These are phyloP conservation scores for Gerris lacustris DNA, from an alignment of 2,888 invertebrate species.

Conservation along the genomic window DNA sequence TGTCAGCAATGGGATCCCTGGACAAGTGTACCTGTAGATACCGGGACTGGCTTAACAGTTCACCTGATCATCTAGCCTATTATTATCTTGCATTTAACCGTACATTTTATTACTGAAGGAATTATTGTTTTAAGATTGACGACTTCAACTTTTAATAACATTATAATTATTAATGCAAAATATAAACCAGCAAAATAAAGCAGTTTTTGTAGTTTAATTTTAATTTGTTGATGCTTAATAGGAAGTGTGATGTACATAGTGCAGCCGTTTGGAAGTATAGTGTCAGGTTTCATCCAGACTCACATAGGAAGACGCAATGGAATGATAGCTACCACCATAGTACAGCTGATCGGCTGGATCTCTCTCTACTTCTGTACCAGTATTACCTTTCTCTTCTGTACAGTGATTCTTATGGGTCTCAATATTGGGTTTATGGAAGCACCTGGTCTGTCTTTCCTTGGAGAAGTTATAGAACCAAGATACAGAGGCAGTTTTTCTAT, in stretches of 20 bases:
- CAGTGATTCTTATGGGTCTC: constrained; percentile 57
- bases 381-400: constrained; percentile 52
- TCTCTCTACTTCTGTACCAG: constrained; percentile 52
- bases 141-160: too few relatives aligned
- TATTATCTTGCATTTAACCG: too few relatives aligned
- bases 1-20: too few relatives aligned
- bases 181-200: too few relatives aligned
- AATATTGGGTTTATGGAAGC: constrained; percentile 60
- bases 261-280: constrained; percentile 62
- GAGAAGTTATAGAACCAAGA: constrained; percentile 51
- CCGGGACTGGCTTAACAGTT: too few relatives aligned
- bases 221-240: constrained; percentile 31
- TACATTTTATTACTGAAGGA: too few relatives aligned
- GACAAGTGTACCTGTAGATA: too few relatives aligned
- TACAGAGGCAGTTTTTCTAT: constrained; percentile 40
- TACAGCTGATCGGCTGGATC: constrained; percentile 62
- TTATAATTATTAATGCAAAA: too few relatives aligned
- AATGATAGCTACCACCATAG: constrained; percentile 62
- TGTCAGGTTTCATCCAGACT: constrained; percentile 58
- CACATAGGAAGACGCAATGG: constrained; percentile 56
- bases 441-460: constrained; percentile 71
- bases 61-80: too few relatives aligned
- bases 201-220: too few relatives aligned
- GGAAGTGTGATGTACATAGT: constrained; percentile 70
- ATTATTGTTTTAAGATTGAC: too few relatives aligned